These are phyloP conservation scores for Leptinotarsa texana DNA, from an alignment of 1,140 invertebrate genomes.

Conservation along the genomic window DNA sequence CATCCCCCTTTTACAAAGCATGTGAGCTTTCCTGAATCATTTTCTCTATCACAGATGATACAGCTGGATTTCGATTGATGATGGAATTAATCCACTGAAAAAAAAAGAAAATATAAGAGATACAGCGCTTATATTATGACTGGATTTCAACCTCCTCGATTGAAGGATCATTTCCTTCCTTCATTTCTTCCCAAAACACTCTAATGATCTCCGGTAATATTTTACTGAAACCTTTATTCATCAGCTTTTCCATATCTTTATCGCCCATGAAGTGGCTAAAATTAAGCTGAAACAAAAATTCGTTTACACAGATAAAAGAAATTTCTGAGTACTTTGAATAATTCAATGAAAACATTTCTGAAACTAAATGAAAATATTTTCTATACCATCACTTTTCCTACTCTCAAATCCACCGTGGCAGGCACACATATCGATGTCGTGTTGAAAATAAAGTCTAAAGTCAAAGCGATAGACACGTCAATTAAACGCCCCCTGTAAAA, in stretches of 20 bases:
- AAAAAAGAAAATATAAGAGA: not conserved
- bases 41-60: not conserved
- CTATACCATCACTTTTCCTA: not conserved
- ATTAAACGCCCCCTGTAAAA: too few relatives aligned
- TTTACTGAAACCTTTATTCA: constrained; percentile 11
- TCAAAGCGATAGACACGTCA: not conserved
- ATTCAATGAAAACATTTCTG: not conserved
- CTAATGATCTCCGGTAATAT: not conserved
- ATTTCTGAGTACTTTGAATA: not conserved
- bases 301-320: not conserved
- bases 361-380: not conserved
- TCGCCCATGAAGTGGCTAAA: constrained; percentile 8
- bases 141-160: constrained; percentile 6
- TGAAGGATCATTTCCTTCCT: constrained; percentile 1
- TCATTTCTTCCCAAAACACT: not conserved
- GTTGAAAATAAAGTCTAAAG: not conserved
- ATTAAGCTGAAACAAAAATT: not conserved
- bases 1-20: too few relatives aligned
- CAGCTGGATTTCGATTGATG: not conserved
- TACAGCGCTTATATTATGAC: not conserved
- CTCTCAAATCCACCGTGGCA: not conserved
- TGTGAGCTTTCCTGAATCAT: too few relatives aligned
- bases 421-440: not conserved
- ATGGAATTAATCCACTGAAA: constrained; percentile 6
- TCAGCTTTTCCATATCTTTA: constrained; percentile 30